Evolutionary conservation across 2,888 invertebrate genomes (phyloP).

Genomic region (Tupiocoris notatus): DNA sequence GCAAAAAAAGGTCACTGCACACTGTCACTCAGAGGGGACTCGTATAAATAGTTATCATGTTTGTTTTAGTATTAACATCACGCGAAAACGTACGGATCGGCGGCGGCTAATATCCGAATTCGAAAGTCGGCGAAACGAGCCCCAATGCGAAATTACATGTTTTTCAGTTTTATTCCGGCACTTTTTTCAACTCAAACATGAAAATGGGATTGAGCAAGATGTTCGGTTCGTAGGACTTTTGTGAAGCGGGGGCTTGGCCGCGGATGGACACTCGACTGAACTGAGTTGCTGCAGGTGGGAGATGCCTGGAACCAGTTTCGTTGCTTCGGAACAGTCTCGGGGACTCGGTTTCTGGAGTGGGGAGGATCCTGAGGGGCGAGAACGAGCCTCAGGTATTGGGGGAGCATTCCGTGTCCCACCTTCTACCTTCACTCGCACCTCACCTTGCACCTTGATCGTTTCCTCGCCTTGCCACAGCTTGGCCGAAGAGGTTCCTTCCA

Average conservation of each 20-base stretch:
- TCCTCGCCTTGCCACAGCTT: not conserved
- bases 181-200: not conserved
- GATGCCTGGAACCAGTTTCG: conserved; percentile 41
- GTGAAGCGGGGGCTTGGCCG: not conserved
- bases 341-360: not conserved
- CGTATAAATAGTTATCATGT: not conserved
- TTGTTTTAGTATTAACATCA: not conserved
- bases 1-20: not conserved
- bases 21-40: not conserved
- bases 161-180: not conserved
- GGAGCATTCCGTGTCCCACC: conserved; percentile 39
- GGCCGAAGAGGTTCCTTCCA: not conserved
- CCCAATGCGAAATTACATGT: not conserved
- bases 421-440: conserved; percentile 13
- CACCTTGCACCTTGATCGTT: not conserved
- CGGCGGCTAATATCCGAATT: not conserved
- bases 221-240: not conserved
- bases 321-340: conserved; percentile 1
- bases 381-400: conserved; percentile 29
- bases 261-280: conserved; percentile 32
- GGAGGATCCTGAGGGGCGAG: not conserved
- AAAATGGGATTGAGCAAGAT: not conserved
- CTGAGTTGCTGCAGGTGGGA: conserved; percentile 42
- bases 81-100: not conserved
- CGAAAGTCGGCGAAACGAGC: not conserved